A percentile compares a stretch with the other conserved stretches of the same genome.
These are phyloP conservation scores for Beaufortia kweichowensis DNA, from an alignment of 2,113 vertebrate species.

Conservation along the genomic window DNA sequence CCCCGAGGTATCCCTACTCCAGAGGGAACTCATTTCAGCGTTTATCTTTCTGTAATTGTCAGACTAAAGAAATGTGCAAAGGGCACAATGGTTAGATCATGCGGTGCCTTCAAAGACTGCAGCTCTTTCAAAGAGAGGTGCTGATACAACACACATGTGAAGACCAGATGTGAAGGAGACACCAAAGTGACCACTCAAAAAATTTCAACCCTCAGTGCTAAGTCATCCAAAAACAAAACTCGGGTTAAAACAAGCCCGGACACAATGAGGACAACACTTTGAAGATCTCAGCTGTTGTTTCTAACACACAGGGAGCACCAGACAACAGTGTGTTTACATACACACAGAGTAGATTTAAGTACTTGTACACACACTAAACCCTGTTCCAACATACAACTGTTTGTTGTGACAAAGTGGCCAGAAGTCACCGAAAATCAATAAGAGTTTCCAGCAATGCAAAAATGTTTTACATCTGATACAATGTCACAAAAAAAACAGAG, in stretches of 20 bases:
- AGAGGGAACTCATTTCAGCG: neutral
- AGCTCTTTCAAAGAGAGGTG: conserved; percentile 63
- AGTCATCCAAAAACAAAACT: conserved; percentile 63
- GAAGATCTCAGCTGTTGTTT: conserved; percentile 67
- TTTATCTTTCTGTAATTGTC: conserved; percentile 32
- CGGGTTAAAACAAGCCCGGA: conserved; percentile 63
- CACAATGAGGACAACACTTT: conserved; percentile 56
- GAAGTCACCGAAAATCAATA: too few relatives aligned
- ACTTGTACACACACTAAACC: neutral
- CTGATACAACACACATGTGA: conserved; percentile 66
- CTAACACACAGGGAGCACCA: conserved; percentile 50
- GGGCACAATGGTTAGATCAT: conserved; percentile 50
- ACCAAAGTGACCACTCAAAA: conserved; percentile 66
- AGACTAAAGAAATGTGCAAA: conserved; percentile 26
- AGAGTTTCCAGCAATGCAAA: too few relatives aligned
- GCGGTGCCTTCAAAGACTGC: conserved; percentile 63
- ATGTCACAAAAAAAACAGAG: too few relatives aligned
- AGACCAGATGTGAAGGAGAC: conserved; percentile 68
- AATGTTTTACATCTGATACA: neutral
- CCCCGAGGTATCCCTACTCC: neutral
- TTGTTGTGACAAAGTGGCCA: neutral
- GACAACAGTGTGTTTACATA: conserved; percentile 52
- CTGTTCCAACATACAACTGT: conserved; percentile 13
- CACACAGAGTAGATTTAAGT: neutral
- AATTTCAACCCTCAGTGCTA: conserved; percentile 65